Conservation (phyloP, 92 coral and sea anemone genomes). For the Bergia sp. region DNA sequence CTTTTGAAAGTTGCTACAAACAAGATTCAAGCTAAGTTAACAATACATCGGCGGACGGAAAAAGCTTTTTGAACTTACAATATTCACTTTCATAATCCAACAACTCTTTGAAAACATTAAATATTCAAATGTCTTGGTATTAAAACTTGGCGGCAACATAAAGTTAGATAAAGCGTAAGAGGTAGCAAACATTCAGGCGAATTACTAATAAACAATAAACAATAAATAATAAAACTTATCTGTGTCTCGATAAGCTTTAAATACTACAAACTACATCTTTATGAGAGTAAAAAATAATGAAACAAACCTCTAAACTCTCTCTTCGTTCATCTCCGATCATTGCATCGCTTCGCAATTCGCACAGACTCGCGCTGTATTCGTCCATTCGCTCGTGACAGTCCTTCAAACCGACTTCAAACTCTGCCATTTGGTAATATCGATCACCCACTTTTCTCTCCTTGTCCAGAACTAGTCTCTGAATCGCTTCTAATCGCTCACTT, state of each 20-base stretch:
- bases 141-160: not conserved
- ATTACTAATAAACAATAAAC: not conserved
- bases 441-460: constrained; percentile 65
- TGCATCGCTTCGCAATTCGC: constrained; percentile 52
- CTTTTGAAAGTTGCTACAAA: not conserved
- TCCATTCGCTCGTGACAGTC: constrained; percentile 71
- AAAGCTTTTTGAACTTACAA: not conserved
- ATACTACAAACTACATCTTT: not conserved
- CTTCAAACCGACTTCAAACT: constrained; percentile 73
- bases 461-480: constrained; percentile 79
- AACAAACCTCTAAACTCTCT: constrained; percentile 68
- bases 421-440: constrained; percentile 64
- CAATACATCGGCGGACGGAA: not conserved
- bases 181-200: not conserved
- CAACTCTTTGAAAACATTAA: not conserved
- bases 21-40: not conserved
- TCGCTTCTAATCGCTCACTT: constrained; percentile 72
- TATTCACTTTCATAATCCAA: not conserved
- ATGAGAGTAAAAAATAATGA: not conserved
- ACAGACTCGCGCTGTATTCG: constrained; percentile 57
- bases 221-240: not conserved
- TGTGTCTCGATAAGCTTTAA: not conserved
- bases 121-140: not conserved
- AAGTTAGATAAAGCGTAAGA: not conserved
- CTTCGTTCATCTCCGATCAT: constrained; percentile 35